These are phyloP conservation scores for Megamerina dolium DNA, from an alignment of 2,888 invertebrate species.

Conservation along the genomic window DNA sequence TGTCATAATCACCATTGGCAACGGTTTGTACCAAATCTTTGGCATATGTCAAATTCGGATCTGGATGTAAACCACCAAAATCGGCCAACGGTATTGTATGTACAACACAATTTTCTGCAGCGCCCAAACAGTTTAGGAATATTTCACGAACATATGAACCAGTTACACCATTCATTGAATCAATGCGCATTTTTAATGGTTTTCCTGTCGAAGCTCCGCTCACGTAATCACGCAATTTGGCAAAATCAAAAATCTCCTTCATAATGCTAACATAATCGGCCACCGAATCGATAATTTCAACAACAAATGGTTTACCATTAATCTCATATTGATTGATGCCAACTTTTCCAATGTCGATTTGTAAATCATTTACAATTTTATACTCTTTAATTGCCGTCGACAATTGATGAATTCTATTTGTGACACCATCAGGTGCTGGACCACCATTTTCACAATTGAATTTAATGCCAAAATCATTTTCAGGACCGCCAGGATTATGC, in stretches of 20 bases:
- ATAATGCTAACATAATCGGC: constrained; percentile 81
- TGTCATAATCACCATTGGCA: constrained; percentile 55
- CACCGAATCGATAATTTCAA: constrained; percentile 89
- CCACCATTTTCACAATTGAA: constrained; percentile 97
- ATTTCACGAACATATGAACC: constrained; percentile 91
- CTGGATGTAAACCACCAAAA: constrained; percentile 94
- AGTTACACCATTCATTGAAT: constrained; percentile 96
- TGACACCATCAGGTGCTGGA: constrained; percentile 87
- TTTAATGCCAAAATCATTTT: constrained; percentile 98
- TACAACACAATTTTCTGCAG: constrained; percentile 63
- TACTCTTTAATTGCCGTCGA: constrained; percentile 75
- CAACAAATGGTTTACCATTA: constrained; percentile 62
- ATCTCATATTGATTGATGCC: constrained; percentile 60
- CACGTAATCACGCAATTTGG: constrained; percentile 66
- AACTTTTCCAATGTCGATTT: constrained; percentile 68
- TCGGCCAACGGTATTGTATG: constrained; percentile 80
- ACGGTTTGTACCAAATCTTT: constrained; percentile 69
- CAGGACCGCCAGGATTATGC: constrained; percentile 97
- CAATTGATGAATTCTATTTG: constrained; percentile 79
- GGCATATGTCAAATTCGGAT: constrained; percentile 93
- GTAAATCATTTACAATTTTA: constrained; percentile 69
- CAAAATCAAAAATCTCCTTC: constrained; percentile 96
- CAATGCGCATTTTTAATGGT: constrained; percentile 80
- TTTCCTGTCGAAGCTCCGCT: constrained; percentile 60
- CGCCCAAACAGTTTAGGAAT: constrained; percentile 79